These are phyloP conservation scores for Smittia aterrima DNA, from an alignment of 2,888 invertebrate genomes.

Conservation along the genomic window DNA sequence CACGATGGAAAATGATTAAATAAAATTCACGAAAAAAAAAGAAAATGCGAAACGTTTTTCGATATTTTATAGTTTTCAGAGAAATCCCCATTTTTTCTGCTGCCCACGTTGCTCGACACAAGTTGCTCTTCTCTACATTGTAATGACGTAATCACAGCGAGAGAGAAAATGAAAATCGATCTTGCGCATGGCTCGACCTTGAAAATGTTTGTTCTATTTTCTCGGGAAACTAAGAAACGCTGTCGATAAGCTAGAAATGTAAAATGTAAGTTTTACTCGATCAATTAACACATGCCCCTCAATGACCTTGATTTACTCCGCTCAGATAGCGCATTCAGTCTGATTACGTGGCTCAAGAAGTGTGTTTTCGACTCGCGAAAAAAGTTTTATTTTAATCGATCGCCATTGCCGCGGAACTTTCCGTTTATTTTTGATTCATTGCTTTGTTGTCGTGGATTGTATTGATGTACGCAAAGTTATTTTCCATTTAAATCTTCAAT, in stretches of 20 bases:
- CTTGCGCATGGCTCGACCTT: neutral
- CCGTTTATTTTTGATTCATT: too few species aligned
- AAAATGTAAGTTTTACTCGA: too few species aligned
- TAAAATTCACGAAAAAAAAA: slow-evolving; percentile 36
- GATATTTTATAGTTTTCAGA: neutral
- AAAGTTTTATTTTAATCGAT: too few species aligned
- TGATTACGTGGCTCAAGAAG: neutral
- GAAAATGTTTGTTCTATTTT: neutral
- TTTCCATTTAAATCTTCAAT: too few species aligned
- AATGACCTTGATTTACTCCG: neutral
- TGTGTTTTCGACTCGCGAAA: too few species aligned
- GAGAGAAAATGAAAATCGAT: neutral
- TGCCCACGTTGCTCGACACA: too few species aligned
- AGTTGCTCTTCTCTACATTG: too few species aligned
- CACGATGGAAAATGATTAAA: slow-evolving; percentile 25
- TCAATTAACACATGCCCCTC: neutral
- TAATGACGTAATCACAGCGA: neutral
- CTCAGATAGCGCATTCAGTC: neutral
- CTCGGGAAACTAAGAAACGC: neutral
- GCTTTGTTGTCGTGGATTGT: too few species aligned
- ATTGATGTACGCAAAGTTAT: too few species aligned
- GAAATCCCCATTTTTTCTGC: too few species aligned
- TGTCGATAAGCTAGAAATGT: neutral
- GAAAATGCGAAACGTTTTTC: neutral
- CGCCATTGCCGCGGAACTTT: too few species aligned